Base-by-base conservation (phyloP, 64 coral and sea anemone genomes). In the Actinia equina region DNA sequence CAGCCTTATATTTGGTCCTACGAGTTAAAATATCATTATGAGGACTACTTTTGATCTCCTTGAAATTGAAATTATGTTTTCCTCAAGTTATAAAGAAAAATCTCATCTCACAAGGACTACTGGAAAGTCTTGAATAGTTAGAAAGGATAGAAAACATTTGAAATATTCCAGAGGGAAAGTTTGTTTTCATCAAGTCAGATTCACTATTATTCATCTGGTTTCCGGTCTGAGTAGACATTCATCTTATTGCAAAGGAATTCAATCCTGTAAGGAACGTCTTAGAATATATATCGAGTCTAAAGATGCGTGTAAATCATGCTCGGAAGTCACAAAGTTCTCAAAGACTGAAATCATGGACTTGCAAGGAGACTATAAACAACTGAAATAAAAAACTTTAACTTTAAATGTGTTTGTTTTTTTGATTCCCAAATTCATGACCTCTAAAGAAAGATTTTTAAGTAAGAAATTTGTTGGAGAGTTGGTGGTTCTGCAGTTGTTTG, bases 311-410 rank as follows among this genome's bases (percentile, higher is more conserved):
- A 81, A 74, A 81, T 51, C 52, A 81, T 20, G 44, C 7, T 51
- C 14, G 18, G 10, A 17, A 23, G 49, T 81, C 14, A 81, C 15
- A 81, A 49, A 81, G 78, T 81, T 81, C 19, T 81, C 78, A 81
- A 81, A 81, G 76, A 81, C 52, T 51, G 44, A 43, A 81, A 81
- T 81, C 78, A 37, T 49, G 78, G 16, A 46, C 16, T 19, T 79
- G 10, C 44, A 81, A 81, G 44, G 78, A 37, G 9, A 74, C 27
- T 41, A 74, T 27, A 30, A 25, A 74, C 0, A 74, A 74, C 69
- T 74, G 69, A 74, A 74, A 74, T 71, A 4, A 15, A 74, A 74
- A 74, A 74, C 65, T 26, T 26, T 11, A 41, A 37, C 27, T 25
- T 15, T 30, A 74, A 2, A 26, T 25, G 19, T 26, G 1, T 49